phyloP scores from a whole-genome alignment of 2,113 vertebrate genomes.

The Gambusia affinis region DNA sequence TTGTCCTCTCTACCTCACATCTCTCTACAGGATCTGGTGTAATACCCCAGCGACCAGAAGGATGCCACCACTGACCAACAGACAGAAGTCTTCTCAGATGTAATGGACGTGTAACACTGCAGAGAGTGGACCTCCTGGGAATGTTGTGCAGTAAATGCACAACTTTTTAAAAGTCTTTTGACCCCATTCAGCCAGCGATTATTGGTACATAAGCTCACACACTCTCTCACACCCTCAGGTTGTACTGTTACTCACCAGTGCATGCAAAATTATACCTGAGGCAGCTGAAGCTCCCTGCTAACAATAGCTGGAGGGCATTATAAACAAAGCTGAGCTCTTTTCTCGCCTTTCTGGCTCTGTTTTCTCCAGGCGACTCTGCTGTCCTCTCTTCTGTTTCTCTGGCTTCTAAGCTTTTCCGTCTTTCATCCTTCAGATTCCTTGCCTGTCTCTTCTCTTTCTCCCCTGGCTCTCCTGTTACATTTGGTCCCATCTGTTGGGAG shows the following conservation, averaged over 20 bases:
- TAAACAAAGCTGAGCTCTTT: conserved; percentile 74
- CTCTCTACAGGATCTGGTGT: not conserved
- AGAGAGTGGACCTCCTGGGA: conserved; percentile 6
- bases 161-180: conserved; percentile 4
- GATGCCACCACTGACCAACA: not conserved
- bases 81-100: not conserved
- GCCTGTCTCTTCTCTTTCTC: not conserved
- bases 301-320: conserved; percentile 58
- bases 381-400: conserved; percentile 14
- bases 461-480: conserved; percentile 38
- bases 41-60: not conserved
- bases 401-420: conserved; percentile 11
- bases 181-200: conserved; percentile 7
- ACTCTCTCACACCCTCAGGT: conserved; percentile 17
- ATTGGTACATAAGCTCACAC: conserved; percentile 21
- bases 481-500: conserved; percentile 63
- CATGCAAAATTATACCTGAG: conserved; percentile 53
- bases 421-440: conserved; percentile 2
- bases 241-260: conserved; percentile 32
- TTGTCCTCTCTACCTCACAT: not conserved
- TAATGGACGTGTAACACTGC: conserved; percentile 5
- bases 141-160: conserved; percentile 3
- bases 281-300: conserved; percentile 40
- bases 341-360: conserved; percentile 35
- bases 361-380: conserved; percentile 42